Evolutionary conservation across 2,888 invertebrate species (phyloP).

Genomic region (Ametastegia equiseti): DNA sequence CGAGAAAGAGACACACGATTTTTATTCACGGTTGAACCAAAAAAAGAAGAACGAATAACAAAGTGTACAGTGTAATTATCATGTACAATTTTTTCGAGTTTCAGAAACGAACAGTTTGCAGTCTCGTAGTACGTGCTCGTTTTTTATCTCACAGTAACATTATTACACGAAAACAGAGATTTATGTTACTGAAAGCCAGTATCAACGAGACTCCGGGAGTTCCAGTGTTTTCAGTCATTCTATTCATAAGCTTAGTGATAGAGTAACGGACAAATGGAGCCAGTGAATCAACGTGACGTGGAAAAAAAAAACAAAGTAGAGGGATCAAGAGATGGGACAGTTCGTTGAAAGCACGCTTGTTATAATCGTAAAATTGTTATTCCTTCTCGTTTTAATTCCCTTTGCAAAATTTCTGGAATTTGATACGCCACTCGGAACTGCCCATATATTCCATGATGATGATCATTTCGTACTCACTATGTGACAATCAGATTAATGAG

Average conservation of each 20-base stretch:
- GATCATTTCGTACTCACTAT: background rate
- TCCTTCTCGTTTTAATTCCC: background rate
- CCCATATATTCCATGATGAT: background rate
- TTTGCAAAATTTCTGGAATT: background rate
- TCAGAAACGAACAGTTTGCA: background rate
- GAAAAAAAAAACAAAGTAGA: no score
- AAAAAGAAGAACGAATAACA: background rate
- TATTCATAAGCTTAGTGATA: background rate
- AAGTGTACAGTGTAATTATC: conserved; percentile 12
- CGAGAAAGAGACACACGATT: background rate
- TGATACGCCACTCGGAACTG: background rate
- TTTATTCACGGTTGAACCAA: background rate
- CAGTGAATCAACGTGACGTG: conserved; percentile 11
- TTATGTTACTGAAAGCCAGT: background rate
- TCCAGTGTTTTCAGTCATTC: background rate
- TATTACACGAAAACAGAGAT: background rate
- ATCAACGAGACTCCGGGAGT: background rate
- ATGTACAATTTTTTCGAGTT: background rate
- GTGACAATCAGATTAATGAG: conserved; percentile 4
- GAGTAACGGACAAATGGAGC: background rate
- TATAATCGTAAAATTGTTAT: background rate
- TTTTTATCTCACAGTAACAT: background rate
- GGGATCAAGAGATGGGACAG: background rate
- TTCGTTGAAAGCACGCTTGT: conserved; percentile 9
- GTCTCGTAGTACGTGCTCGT: background rate